These are phyloP conservation scores for Lathamus discolor DNA, from an alignment of 2,113 vertebrate species.

Conservation along the genomic window DNA sequence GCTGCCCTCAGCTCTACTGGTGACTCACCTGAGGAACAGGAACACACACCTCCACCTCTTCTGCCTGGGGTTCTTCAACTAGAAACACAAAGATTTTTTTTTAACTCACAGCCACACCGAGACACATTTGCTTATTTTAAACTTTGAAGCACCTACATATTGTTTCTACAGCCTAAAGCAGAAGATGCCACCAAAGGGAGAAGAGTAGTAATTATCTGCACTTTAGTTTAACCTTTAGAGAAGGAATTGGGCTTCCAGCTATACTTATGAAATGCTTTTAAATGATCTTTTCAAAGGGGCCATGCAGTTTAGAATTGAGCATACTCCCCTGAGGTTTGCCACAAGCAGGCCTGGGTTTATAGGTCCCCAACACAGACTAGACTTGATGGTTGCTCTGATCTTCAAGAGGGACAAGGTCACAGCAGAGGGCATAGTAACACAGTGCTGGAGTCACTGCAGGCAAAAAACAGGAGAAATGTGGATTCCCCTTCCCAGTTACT, in stretches of 20 bases:
- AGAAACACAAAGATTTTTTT: not conserved
- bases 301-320: not conserved
- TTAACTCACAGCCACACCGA: not conserved
- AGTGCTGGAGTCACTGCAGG: not conserved
- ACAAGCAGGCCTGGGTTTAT: not conserved
- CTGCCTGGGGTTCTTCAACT: not conserved
- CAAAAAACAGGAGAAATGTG: not conserved
- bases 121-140: not conserved
- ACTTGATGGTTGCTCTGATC: not conserved
- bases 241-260: not conserved
- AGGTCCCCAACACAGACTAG: not conserved
- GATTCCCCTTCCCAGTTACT: not conserved
- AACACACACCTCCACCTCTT: not conserved
- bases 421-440: not conserved
- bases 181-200: not conserved
- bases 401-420: not conserved
- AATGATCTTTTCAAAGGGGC: not conserved
- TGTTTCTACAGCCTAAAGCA: not conserved
- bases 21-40: not conserved
- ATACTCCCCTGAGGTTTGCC: not conserved
- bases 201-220: constrained; percentile 13
- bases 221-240: constrained; percentile 11
- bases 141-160: not conserved
- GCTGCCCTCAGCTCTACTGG: not conserved
- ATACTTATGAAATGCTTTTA: not conserved